Conservation (phyloP, 2,113 vertebrate genomes). For the Oncorhynchus gorbuscha region DNA sequence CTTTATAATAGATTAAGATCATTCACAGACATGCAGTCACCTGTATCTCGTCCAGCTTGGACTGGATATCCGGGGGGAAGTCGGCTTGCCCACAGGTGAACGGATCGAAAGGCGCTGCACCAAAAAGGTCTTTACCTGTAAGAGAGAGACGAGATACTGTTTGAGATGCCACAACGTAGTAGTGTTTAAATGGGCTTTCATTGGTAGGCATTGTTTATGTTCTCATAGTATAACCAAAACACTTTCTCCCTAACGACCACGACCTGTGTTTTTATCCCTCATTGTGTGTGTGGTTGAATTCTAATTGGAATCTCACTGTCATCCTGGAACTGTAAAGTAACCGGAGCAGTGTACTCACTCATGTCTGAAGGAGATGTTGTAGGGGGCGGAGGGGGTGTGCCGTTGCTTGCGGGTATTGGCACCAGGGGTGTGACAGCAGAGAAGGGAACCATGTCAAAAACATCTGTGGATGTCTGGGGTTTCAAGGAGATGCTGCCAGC, state of each 20-base stretch:
- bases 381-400: constrained; percentile 84
- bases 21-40: constrained; percentile 72
- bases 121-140: constrained; percentile 93
- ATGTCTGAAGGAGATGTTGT: constrained; percentile 84
- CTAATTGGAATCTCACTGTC: neutral
- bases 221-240: neutral
- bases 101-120: constrained; percentile 95
- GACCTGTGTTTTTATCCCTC: no score
- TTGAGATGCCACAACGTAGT: no score
- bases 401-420: constrained; percentile 84
- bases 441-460: constrained; percentile 99
- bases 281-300: neutral
- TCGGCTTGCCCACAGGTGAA: constrained; percentile 93
- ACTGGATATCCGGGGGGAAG: constrained; percentile 96
- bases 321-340: neutral
- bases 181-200: no score
- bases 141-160: constrained; percentile 14
- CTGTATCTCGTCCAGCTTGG: constrained; percentile 99
- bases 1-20: neutral
- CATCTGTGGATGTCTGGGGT: constrained; percentile 82
- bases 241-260: neutral
- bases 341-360: constrained; percentile 74
- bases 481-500: constrained; percentile 80
- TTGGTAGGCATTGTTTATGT: neutral
- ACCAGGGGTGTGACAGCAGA: constrained; percentile 85